Conservation (phyloP, 2,113 vertebrate species). For the Varanus salvator region DNA sequence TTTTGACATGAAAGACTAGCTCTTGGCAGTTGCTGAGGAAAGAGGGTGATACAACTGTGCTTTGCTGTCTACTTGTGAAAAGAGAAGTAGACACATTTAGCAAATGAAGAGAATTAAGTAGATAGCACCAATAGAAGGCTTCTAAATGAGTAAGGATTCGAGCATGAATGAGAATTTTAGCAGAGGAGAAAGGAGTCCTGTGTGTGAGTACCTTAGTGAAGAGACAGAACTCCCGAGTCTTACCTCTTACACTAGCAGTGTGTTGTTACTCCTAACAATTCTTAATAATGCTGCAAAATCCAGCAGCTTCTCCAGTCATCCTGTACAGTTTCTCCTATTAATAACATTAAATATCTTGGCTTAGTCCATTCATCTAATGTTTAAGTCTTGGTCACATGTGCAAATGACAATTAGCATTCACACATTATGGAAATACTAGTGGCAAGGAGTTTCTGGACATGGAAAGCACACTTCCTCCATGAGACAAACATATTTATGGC, state of each 20-base stretch:
- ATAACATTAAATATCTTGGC: slow-evolving; percentile 21
- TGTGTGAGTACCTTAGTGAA: slow-evolving; percentile 4
- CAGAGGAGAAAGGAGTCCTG: not conserved
- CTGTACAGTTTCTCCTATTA: not conserved
- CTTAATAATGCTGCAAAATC: slow-evolving; percentile 8
- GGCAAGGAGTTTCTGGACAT: slow-evolving; percentile 28
- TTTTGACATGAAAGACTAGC: not conserved
- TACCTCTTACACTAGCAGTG: slow-evolving; percentile 17
- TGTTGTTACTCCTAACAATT: slow-evolving; percentile 27
- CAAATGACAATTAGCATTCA: not conserved
- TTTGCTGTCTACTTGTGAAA: slow-evolving; percentile 12
- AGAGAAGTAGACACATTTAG: not conserved
- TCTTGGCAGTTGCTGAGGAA: slow-evolving; percentile 17
- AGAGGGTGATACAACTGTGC: not conserved
- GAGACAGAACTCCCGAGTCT: fast-evolving
- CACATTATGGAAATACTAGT: not conserved
- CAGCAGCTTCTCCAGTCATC: not conserved
- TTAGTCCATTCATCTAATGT: not conserved
- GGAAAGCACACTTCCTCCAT: slow-evolving; percentile 5
- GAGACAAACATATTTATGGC: not conserved
- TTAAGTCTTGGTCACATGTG: not conserved
- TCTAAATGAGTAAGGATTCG: not conserved
- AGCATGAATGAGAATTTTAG: not conserved
- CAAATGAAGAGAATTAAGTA: not conserved
- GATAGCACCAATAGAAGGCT: not conserved